Conservation (phyloP, 2,113 vertebrate genomes). For the Neofelis nebulosa region DNA sequence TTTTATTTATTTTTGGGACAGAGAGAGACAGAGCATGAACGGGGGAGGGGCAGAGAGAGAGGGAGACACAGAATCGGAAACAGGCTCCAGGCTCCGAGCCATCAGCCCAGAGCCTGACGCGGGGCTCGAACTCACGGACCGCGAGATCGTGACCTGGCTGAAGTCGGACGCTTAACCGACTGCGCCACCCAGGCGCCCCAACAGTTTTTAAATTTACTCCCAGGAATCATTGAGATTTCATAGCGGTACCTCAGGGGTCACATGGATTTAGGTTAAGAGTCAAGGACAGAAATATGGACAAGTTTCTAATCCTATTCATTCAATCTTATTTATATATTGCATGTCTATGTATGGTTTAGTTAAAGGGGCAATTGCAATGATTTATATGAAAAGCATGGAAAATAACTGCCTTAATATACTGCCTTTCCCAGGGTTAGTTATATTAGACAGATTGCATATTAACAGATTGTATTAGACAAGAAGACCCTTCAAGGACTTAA, state of each 20-base stretch:
- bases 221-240: not conserved
- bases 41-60: too few species aligned
- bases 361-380: not conserved
- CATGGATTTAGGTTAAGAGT: not conserved
- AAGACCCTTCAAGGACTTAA: not conserved
- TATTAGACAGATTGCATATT: conserved; percentile 1
- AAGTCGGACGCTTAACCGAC: too few species aligned
- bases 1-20: too few species aligned
- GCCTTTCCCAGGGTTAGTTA: not conserved
- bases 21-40: too few species aligned
- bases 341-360: not conserved
- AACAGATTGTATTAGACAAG: not conserved
- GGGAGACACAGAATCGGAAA: too few species aligned
- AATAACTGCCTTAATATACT: not conserved
- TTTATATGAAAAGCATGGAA: not conserved
- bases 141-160: too few species aligned
- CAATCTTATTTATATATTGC: not conserved
- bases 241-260: not conserved
- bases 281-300: not conserved
- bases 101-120: too few species aligned
- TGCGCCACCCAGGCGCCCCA: too few species aligned
- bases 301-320: not conserved
- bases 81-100: too few species aligned
- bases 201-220: not conserved
- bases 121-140: too few species aligned